These are phyloP conservation scores for Harpalus rubripes DNA, from an alignment of 2,888 invertebrate genomes.

Conservation along the genomic window DNA sequence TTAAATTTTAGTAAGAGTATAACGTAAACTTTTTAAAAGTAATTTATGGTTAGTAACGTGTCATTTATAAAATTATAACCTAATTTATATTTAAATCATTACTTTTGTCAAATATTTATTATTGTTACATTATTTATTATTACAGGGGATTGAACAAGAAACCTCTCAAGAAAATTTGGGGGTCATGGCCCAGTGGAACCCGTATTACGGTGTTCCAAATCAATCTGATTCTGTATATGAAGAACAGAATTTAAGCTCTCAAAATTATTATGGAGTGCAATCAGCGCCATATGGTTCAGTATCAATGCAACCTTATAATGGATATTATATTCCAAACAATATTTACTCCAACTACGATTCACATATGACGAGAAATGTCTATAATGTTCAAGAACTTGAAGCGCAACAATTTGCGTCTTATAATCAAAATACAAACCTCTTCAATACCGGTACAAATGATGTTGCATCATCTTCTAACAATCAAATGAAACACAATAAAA, in stretches of 20 bases:
- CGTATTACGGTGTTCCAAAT: constrained; percentile 64
- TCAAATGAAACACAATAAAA: neutral
- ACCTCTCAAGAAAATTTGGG: constrained; percentile 29
- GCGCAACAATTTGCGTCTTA: constrained; percentile 49
- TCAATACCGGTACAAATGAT: neutral
- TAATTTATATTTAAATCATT: constrained; percentile 5
- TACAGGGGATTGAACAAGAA: neutral
- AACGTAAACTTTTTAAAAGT: neutral
- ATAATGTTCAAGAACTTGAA: constrained; percentile 62
- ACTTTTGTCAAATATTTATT: neutral
- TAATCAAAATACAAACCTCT: constrained; percentile 41
- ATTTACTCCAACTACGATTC: constrained; percentile 49
- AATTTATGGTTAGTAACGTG: constrained; percentile 51
- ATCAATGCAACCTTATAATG: constrained; percentile 56
- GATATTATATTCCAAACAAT: constrained; percentile 59
- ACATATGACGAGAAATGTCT: constrained; percentile 57
- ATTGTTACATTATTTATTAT: neutral
- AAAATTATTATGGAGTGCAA: constrained; percentile 58
- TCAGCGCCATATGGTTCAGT: constrained; percentile 51
- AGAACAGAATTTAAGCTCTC: constrained; percentile 60
- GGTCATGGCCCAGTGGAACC: constrained; percentile 67
- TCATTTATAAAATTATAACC: constrained; percentile 53
- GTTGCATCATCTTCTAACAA: constrained; percentile 20
- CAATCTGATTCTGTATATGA: constrained; percentile 55
- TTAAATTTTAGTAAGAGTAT: constrained; percentile 1